phyloP scores from a whole-genome alignment of 2,888 invertebrate genomes.

The Lydus trimaculatus region DNA sequence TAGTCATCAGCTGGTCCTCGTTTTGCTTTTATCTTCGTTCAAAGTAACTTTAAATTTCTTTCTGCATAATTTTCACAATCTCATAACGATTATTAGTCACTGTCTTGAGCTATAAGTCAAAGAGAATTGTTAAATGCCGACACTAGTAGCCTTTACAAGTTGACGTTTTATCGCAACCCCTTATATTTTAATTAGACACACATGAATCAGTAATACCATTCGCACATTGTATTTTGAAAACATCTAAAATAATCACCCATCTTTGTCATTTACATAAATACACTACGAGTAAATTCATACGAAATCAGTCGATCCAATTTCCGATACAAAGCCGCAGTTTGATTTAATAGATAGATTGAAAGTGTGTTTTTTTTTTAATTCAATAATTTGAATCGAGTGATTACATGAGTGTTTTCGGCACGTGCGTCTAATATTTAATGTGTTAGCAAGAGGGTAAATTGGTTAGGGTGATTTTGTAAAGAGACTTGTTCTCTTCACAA shows the following conservation, averaged over 20 bases:
- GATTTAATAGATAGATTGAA: slow-evolving; percentile 18
- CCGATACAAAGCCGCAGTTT: slow-evolving; percentile 1
- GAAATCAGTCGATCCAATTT: not conserved
- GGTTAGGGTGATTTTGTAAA: slow-evolving; percentile 27
- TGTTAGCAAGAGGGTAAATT: slow-evolving; percentile 13
- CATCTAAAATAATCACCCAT: too few relatives aligned
- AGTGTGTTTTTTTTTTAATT: slow-evolving; percentile 29
- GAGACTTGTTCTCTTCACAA: not conserved
- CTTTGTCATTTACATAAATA: not conserved
- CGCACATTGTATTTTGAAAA: slow-evolving; percentile 50
- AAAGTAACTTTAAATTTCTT: slow-evolving; percentile 16
- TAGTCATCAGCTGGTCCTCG: slow-evolving; percentile 12
- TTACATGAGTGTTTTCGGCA: slow-evolving; percentile 39
- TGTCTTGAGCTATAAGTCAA: slow-evolving; percentile 39
- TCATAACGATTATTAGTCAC: slow-evolving; percentile 47
- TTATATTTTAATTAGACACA: slow-evolving; percentile 55
- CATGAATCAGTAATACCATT: slow-evolving; percentile 53
- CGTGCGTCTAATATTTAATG: slow-evolving; percentile 38
- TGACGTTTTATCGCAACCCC: slow-evolving; percentile 50
- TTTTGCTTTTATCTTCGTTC: slow-evolving; percentile 9
- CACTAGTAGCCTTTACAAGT: slow-evolving; percentile 43
- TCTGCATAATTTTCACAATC: slow-evolving; percentile 40
- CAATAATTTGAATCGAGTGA: slow-evolving; percentile 38
- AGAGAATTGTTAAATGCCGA: slow-evolving; percentile 49
- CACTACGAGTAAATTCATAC: not conserved